Conservation (phyloP, 2,797 vertebrate genomes). For the Chelmon rostratus region DNA sequence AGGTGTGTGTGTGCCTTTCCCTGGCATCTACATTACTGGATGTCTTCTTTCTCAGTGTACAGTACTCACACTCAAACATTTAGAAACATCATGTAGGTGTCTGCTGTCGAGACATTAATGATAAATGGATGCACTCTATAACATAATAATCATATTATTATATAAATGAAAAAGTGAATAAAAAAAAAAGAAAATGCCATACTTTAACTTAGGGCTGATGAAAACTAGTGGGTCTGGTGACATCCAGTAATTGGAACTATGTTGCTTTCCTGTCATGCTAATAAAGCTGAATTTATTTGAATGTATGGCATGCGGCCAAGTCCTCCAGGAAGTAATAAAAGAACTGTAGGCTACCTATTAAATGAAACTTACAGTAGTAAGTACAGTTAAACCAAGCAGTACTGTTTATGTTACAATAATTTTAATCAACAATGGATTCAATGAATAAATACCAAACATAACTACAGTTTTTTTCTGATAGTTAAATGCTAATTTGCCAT, state of each 20-base stretch:
- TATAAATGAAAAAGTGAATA: conserved; percentile 5
- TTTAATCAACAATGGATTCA: background rate
- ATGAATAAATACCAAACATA: background rate
- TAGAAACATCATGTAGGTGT: background rate
- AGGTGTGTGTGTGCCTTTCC: background rate
- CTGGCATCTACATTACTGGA: background rate
- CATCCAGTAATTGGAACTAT: background rate
- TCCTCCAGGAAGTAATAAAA: background rate
- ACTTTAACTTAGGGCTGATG: conserved; percentile 3
- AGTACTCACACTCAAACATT: conserved; percentile 7
- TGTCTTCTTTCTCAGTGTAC: background rate
- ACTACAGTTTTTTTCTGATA: background rate
- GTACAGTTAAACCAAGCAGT: too few species aligned
- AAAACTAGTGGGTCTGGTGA: conserved; percentile 23
- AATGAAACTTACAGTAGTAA: background rate
- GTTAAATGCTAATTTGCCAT: background rate
- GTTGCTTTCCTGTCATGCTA: conserved; percentile 19
- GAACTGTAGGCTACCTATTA: background rate
- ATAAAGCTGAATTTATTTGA: background rate
- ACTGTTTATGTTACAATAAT: background rate
- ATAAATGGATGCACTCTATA: background rate
- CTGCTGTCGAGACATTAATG: conserved; percentile 32
- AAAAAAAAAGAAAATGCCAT: too few species aligned
- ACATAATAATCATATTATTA: conserved; percentile 1
- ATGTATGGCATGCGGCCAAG: background rate